Evolutionary conservation across 2,113 vertebrate species (phyloP).

Genomic region (Hirundichthys speculiger): DNA sequence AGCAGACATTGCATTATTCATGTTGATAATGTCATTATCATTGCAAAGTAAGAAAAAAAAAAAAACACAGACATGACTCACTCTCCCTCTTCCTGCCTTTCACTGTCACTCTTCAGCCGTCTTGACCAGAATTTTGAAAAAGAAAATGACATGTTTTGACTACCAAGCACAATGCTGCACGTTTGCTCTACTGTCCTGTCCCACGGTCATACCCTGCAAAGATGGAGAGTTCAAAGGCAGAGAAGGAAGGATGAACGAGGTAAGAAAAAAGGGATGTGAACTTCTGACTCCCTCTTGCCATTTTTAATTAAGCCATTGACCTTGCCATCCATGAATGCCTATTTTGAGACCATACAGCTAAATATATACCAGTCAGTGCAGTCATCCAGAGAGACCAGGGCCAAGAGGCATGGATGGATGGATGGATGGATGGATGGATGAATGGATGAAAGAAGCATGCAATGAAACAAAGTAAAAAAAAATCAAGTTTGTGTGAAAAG

Average conservation of each 20-base stretch:
- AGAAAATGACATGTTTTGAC: slow-evolving; percentile 4
- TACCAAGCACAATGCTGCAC: neutral
- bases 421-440: slow-evolving; percentile 20
- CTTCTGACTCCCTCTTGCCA: slow-evolving; percentile 57
- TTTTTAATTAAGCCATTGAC: slow-evolving; percentile 76
- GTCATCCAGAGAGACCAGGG: slow-evolving; percentile 30
- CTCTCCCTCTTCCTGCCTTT: neutral
- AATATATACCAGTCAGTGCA: slow-evolving; percentile 61
- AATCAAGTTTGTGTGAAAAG: slow-evolving; percentile 61
- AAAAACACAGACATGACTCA: slow-evolving; percentile 19
- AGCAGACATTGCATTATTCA: slow-evolving; percentile 72
- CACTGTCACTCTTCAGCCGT: slow-evolving; percentile 36
- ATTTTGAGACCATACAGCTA: slow-evolving; percentile 56
- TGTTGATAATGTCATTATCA: slow-evolving; percentile 72
- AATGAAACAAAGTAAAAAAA: slow-evolving; percentile 27
- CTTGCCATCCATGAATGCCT: slow-evolving; percentile 62
- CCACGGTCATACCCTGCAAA: neutral
- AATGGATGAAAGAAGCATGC: slow-evolving; percentile 20
- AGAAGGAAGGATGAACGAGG: slow-evolving; percentile 12
- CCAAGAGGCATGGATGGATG: slow-evolving; percentile 3
- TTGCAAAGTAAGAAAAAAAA: slow-evolving; percentile 55
- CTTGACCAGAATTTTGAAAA: slow-evolving; percentile 64
- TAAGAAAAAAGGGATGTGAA: slow-evolving; percentile 37
- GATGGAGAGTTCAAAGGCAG: neutral
- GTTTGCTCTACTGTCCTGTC: slow-evolving; percentile 1